Base-by-base conservation (phyloP, 2,113 vertebrate species). In the Nannospalax galili region DNA sequence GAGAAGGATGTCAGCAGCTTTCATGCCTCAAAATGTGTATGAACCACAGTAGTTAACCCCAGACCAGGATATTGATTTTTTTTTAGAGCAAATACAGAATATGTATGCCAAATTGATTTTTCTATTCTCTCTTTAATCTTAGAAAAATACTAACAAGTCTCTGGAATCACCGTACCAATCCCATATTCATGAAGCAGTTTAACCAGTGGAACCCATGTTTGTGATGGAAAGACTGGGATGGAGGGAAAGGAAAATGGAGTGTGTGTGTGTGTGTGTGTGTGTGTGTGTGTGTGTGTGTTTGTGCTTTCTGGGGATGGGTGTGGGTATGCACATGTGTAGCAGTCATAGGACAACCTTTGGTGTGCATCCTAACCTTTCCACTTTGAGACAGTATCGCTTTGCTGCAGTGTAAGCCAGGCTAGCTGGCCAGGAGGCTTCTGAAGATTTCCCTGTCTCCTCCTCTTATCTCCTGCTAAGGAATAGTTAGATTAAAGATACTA, bases 21-120 rank as follows among this genome's bases (percentile, higher is more conserved):
- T 91, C 62, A 65, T 88, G 65, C 22, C 86, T 94, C 48, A 60
- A 70, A 26, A n/a, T 77, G 22, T 84, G 19, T 77, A 40, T 77
- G 86, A 95, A 69, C 78, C 64, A 58, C 56, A 80, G 90, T 88
- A 48, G 48, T 88, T 88, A 94, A 95, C 82, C 56, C 56, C 86
- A 96, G 92, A 92, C 60, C 81, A 75, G 87, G n/a, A 91, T 95
- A 95, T 73, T 95, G 90, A 93, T 92, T 97, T 97, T 24, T 90
- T 96, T 94, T 35, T 62, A 91, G 64, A 73, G 90, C 62, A 95
- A 96, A 95, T 88, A 97, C 84, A 93, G 86, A 88, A 90, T 3
- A 1, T 88, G 62, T 70, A 92, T 65, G 77, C 81, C 95, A 88
- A 92, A 69, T 91, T 94, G 22, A 28, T 30, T 86, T 56, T 91